phyloP scores from a whole-genome alignment of 2,888 invertebrate genomes.

The Camptogramma bilineatum region DNA sequence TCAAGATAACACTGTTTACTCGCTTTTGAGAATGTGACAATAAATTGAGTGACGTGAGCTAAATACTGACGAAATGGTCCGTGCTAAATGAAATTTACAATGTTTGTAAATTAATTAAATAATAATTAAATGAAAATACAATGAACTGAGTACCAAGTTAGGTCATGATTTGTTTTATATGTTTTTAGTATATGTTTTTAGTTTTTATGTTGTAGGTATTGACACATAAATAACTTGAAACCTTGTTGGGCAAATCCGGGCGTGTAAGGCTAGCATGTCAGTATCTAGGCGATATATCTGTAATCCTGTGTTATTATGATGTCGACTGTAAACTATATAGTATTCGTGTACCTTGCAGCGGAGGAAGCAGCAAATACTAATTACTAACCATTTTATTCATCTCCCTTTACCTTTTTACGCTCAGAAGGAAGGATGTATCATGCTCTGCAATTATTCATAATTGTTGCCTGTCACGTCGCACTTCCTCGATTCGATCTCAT shows the following conservation, averaged over 20 bases:
- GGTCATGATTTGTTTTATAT: too few species aligned
- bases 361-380: neutral
- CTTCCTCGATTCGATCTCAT: constrained; percentile 40
- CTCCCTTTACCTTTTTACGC: constrained; percentile 24
- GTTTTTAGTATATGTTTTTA: too few species aligned
- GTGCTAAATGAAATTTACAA: neutral
- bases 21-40: neutral
- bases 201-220: too few species aligned
- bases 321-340: neutral
- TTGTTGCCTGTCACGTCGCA: constrained; percentile 32
- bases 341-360: neutral
- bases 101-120: neutral
- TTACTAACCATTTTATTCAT: neutral
- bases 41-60: neutral
- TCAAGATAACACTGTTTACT: constrained; percentile 27
- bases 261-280: too few species aligned
- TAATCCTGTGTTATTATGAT: neutral
- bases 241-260: too few species aligned
- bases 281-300: too few species aligned
- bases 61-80: neutral
- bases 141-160: too few species aligned
- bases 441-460: constrained; percentile 38
- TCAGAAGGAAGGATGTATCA: constrained; percentile 40
- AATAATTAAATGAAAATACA: too few species aligned
- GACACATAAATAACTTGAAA: too few species aligned